Percentiles rank a stretch among this genome's conserved stretches.
Conservation (phyloP, 2,888 invertebrate species). For the Thymelicus acteon region DNA sequence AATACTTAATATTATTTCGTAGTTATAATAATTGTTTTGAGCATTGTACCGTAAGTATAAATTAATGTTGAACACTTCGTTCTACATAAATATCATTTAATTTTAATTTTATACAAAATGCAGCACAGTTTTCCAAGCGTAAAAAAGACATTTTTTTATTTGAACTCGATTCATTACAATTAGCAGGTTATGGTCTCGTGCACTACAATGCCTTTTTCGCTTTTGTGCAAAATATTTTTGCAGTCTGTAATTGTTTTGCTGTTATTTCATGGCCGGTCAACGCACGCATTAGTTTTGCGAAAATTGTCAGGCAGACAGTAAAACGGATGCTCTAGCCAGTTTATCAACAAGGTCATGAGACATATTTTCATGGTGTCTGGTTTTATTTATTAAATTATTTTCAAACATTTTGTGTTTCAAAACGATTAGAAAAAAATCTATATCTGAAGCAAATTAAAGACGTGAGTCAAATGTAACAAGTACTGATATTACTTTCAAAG, state of each 20-base stretch:
- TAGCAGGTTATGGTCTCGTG: conserved; percentile 43
- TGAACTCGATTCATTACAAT: conserved; percentile 40
- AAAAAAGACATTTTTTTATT: conserved; percentile 39
- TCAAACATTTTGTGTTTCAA: background rate
- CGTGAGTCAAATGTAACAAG: no score
- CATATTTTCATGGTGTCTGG: background rate
- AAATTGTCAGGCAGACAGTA: conserved; percentile 14
- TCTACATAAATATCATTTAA: background rate
- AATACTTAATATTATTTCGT: no score
- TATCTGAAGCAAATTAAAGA: no score
- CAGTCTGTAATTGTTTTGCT: conserved; percentile 43
- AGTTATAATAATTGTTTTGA: no score
- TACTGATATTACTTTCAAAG: no score
- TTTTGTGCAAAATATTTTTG: conserved; percentile 39
- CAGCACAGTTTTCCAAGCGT: conserved; percentile 11
- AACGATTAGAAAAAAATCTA: no score
- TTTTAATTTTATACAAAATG: background rate
- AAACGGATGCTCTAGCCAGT: conserved; percentile 30
- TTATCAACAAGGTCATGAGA: conserved; percentile 15
- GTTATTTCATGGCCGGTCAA: conserved; percentile 28
- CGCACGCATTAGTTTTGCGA: conserved; percentile 30
- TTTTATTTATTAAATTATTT: background rate
- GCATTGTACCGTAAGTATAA: no score
- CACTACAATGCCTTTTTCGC: conserved; percentile 37
- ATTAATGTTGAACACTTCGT: no score